phyloP scores from a whole-genome alignment of 2,797 vertebrate genomes.

The Sphaeramia orbicularis region DNA sequence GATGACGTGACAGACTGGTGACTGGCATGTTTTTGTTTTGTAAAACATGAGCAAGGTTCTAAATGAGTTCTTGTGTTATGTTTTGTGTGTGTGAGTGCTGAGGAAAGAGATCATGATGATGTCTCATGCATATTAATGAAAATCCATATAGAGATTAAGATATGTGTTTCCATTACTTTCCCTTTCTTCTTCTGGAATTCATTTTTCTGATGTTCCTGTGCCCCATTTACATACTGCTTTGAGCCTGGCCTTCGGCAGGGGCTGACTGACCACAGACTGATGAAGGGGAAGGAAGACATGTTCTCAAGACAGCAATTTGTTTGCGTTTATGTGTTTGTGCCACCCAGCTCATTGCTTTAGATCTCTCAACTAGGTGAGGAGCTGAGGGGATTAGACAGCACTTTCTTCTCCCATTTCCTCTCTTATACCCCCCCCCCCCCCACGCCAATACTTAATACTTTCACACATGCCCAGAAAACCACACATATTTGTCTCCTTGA shows the following conservation, averaged over 20 bases:
- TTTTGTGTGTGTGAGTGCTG: constrained; percentile 35
- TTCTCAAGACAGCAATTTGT: constrained; percentile 72
- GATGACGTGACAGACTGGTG: constrained; percentile 61
- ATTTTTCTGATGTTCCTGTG: constrained; percentile 53
- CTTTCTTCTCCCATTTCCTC: constrained; percentile 71
- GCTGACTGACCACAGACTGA: constrained; percentile 63
- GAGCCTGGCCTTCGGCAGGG: constrained; percentile 57
- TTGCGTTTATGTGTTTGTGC: constrained; percentile 77
- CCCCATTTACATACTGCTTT: constrained; percentile 56
- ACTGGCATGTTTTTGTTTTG: constrained; percentile 76
- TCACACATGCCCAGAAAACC: no score
- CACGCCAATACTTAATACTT: no score
- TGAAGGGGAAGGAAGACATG: constrained; percentile 67
- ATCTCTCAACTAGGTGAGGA: constrained; percentile 66
- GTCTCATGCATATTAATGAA: constrained; percentile 78
- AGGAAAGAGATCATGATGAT: constrained; percentile 75
- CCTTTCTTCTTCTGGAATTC: constrained; percentile 50
- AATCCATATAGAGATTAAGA: constrained; percentile 73
- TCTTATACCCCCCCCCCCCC: no score
- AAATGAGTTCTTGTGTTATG: constrained; percentile 75
- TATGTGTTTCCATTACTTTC: constrained; percentile 66
- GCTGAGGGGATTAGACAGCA: constrained; percentile 69
- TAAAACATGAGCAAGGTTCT: constrained; percentile 78
- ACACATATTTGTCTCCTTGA: constrained; percentile 53
- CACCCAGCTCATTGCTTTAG: constrained; percentile 70